Evolutionary conservation across 2,888 invertebrate genomes (phyloP).

Genomic region (Cephus spinipes): DNA sequence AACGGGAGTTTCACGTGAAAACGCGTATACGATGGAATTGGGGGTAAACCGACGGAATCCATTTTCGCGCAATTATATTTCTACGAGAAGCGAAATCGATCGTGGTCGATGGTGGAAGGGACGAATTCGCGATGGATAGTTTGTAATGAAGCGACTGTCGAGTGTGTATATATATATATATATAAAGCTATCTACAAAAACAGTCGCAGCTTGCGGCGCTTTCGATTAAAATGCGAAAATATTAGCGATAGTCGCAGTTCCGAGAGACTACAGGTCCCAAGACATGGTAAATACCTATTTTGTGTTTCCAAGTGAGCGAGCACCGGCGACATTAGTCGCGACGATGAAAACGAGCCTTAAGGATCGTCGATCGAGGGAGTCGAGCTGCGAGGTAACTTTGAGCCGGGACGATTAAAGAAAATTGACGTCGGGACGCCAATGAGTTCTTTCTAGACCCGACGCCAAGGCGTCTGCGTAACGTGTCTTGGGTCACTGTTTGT

Average conservation of each 20-base stretch:
- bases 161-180: not conserved
- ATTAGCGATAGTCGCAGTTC: not conserved
- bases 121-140: not conserved
- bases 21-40: not conserved
- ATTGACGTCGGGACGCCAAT: not conserved
- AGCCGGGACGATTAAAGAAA: not conserved
- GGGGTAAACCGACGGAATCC: not conserved
- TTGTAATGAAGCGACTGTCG: not conserved
- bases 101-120: not conserved
- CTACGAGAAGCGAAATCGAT: not conserved
- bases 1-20: not conserved
- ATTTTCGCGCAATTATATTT: not conserved
- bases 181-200: not conserved
- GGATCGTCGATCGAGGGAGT: not conserved
- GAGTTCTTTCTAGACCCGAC: not conserved
- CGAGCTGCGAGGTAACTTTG: not conserved
- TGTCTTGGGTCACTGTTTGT: not conserved
- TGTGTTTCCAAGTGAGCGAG: not conserved
- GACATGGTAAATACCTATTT: not conserved
- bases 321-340: not conserved
- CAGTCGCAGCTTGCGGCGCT: not conserved
- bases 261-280: not conserved
- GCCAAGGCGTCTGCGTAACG: not conserved
- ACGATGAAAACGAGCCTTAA: not conserved
- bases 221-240: not conserved